Conservation (phyloP, 2,888 invertebrate species). For the Epiblema foenella region DNA sequence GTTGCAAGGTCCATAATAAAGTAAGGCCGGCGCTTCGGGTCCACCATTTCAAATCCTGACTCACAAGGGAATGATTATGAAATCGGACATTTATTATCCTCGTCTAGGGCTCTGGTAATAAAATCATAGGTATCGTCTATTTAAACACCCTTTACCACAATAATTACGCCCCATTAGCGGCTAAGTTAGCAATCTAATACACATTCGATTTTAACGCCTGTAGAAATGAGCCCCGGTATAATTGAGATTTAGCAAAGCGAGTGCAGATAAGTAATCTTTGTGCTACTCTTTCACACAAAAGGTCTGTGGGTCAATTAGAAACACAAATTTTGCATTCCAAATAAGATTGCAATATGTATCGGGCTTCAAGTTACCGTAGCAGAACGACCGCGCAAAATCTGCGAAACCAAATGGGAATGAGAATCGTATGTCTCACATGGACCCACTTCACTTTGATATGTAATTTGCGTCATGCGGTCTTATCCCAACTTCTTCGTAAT, state of each 20-base stretch:
- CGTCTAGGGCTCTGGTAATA: no score
- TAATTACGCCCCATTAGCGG: no score
- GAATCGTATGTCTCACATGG: not conserved
- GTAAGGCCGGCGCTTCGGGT: no score
- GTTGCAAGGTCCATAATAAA: no score
- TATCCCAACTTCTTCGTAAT: not conserved
- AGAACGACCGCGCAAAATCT: not conserved
- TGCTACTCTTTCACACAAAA: not conserved
- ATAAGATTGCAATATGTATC: not conserved
- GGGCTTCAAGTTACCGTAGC: not conserved
- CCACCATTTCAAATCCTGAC: no score
- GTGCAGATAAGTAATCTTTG: conserved; percentile 4
- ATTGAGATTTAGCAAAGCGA: conserved; percentile 2
- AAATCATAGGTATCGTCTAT: no score
- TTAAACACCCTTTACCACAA: no score
- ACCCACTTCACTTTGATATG: conserved; percentile 1
- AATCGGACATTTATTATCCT: no score
- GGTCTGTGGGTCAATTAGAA: not conserved
- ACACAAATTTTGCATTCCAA: not conserved
- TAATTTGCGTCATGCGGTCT: conserved; percentile 2
- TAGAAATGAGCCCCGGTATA: not conserved
- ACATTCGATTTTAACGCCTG: not conserved
- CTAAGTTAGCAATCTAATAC: not conserved
- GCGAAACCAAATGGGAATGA: not conserved
- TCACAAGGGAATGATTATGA: no score